Conservation (phyloP, 2,888 invertebrate genomes). For the Blera fallax region DNA sequence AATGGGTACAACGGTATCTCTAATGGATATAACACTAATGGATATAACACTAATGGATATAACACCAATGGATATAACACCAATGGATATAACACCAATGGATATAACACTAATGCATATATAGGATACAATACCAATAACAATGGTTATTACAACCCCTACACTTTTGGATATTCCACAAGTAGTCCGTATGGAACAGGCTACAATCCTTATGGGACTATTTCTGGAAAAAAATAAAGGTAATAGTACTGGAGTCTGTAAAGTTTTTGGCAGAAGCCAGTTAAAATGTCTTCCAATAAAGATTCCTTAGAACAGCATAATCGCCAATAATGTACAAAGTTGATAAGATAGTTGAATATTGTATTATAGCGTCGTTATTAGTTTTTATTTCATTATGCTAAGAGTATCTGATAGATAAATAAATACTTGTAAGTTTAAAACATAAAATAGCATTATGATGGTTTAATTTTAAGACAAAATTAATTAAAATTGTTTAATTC, state of each 20-base stretch:
- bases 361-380: neutral
- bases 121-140: neutral
- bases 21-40: neutral
- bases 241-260: neutral
- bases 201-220: slow-evolving; percentile 17
- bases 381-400: neutral
- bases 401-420: neutral
- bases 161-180: slow-evolving; percentile 7
- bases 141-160: neutral
- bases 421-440: neutral
- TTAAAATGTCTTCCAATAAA: neutral
- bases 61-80: neutral
- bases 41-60: too few relatives aligned
- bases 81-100: neutral
- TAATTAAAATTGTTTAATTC: too few relatives aligned
- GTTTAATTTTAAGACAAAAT: too few relatives aligned
- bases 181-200: neutral
- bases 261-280: neutral
- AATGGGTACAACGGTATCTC: neutral
- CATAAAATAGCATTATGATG: neutral
- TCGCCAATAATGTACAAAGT: neutral
- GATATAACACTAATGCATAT: neutral
- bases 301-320: neutral
- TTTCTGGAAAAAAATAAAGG: slow-evolving; percentile 22
- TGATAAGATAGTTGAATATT: neutral